phyloP scores from a whole-genome alignment of 2,113 vertebrate genomes.

The Chionis minor region DNA sequence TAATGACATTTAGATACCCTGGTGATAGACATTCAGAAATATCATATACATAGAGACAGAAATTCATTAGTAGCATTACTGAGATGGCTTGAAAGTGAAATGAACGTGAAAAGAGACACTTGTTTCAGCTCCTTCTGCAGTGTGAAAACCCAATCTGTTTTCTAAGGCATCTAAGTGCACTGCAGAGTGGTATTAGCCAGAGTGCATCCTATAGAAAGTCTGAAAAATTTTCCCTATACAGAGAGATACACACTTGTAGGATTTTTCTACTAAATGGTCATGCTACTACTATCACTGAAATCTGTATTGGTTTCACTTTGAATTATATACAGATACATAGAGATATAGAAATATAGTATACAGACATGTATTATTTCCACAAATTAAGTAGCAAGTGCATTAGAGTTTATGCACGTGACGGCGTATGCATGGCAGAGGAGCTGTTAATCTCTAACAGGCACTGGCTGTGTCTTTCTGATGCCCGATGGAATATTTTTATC shows the following conservation, averaged over 20 bases:
- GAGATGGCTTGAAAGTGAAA: conserved; percentile 30
- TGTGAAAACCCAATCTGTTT: neutral
- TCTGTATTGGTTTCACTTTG: neutral
- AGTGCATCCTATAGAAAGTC: neutral
- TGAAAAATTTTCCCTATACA: neutral
- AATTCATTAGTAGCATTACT: conserved; percentile 31
- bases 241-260: neutral
- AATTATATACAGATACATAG: neutral
- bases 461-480: neutral
- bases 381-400: neutral
- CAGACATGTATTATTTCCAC: neutral
- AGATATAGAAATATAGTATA: neutral
- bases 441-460: neutral
- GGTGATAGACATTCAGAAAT: conserved; percentile 59
- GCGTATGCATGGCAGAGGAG: neutral
- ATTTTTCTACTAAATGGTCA: neutral
- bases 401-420: neutral
- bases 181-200: neutral
- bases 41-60: conserved; percentile 43
- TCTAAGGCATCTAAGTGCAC: neutral
- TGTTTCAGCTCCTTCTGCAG: conserved; percentile 7
- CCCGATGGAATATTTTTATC: neutral
- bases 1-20: conserved; percentile 60
- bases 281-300: neutral
- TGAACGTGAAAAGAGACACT: conserved; percentile 9